phyloP scores from a whole-genome alignment of 2,888 invertebrate genomes.

The Parapristionchus giblindavisi region DNA sequence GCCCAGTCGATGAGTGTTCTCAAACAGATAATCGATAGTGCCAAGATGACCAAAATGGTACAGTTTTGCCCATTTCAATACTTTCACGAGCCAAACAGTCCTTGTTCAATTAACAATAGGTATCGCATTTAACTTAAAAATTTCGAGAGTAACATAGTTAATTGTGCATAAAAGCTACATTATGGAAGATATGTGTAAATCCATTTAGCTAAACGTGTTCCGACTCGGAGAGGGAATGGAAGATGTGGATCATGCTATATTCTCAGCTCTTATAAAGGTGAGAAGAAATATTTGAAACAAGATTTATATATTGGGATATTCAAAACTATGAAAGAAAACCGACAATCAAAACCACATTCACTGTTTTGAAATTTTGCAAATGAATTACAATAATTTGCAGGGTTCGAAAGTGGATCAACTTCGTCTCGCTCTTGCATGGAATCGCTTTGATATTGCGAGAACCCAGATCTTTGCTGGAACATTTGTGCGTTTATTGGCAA shows the following conservation, averaged over 20 bases:
- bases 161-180: too few relatives aligned
- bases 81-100: neutral
- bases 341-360: too few relatives aligned
- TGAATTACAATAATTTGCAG: neutral
- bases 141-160: too few relatives aligned
- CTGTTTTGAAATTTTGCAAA: too few relatives aligned
- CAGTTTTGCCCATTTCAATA: slow-evolving; percentile 75
- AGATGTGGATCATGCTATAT: slow-evolving; percentile 93
- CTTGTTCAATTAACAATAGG: too few relatives aligned
- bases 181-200: too few relatives aligned
- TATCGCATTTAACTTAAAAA: too few relatives aligned
- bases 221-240: slow-evolving; percentile 87
- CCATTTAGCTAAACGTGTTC: slow-evolving; percentile 87
- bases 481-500: neutral
- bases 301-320: neutral
- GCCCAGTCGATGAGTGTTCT: slow-evolving; percentile 90
- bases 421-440: slow-evolving; percentile 93
- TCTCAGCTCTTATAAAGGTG: slow-evolving; percentile 88
- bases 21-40: slow-evolving; percentile 88
- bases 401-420: slow-evolving; percentile 76
- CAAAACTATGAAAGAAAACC: slow-evolving; percentile 39
- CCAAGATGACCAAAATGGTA: slow-evolving; percentile 90
- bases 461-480: slow-evolving; percentile 76
- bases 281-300: too few relatives aligned
- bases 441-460: slow-evolving; percentile 94